phyloP scores from a whole-genome alignment of 2,797 vertebrate species.

The Monodelphis domestica region DNA sequence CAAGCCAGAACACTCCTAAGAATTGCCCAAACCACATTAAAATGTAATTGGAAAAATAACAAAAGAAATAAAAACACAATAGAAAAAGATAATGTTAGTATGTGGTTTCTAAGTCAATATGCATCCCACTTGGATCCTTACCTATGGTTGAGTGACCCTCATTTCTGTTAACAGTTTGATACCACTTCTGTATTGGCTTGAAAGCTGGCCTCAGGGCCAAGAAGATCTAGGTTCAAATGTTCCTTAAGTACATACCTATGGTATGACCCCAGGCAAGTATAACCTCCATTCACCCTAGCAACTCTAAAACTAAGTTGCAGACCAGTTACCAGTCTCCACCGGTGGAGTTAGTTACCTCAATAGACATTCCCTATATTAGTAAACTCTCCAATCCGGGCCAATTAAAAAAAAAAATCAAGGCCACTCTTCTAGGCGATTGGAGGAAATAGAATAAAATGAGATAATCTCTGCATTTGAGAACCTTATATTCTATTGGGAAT shows the following conservation, averaged over 20 bases:
- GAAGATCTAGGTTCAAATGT: not conserved
- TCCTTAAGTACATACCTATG: not conserved
- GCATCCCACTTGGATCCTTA: not conserved
- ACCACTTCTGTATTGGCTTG: not conserved
- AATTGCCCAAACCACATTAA: not conserved
- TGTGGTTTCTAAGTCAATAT: not conserved
- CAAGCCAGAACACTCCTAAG: not conserved
- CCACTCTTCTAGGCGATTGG: not conserved
- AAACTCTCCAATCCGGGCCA: not conserved
- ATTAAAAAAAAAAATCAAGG: not conserved
- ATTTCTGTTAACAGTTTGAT: not conserved
- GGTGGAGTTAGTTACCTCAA: not conserved
- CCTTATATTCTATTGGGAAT: not conserved
- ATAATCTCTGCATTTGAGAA: not conserved
- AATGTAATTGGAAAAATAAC: not conserved
- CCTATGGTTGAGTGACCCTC: not conserved
- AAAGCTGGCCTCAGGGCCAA: not conserved
- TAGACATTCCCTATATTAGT: not conserved
- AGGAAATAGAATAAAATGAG: not conserved
- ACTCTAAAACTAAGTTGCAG: not conserved
- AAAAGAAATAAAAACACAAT: not conserved
- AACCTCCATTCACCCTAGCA: not conserved
- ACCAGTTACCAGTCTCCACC: not conserved
- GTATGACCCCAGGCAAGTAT: not conserved
- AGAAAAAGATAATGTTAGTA: not conserved